phyloP scores from a whole-genome alignment of 2,797 vertebrate species.

The Peromyscus nudipes region DNA sequence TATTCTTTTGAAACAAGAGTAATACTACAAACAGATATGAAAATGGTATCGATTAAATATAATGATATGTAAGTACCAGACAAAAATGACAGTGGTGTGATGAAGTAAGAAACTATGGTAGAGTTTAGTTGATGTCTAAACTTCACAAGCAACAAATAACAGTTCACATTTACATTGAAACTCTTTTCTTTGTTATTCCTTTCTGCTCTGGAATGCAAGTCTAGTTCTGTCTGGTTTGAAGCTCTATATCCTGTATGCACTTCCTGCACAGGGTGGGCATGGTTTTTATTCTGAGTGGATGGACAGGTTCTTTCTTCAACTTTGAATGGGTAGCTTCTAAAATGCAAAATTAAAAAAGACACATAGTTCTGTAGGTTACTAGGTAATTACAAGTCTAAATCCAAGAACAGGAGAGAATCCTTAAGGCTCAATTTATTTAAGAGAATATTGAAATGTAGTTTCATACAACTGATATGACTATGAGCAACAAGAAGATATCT shows the following conservation, averaged over 20 bases:
- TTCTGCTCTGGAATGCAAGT: background rate
- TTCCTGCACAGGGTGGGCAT: background rate
- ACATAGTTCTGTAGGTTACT: background rate
- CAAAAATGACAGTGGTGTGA: background rate
- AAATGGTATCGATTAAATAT: background rate
- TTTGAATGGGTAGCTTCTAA: background rate
- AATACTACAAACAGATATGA: background rate
- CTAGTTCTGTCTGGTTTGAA: background rate
- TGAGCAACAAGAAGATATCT: background rate
- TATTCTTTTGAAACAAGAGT: conserved; percentile 19
- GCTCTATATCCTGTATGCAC: background rate
- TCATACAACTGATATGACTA: background rate
- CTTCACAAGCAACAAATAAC: background rate
- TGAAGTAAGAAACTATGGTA: background rate
- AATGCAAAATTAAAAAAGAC: background rate
- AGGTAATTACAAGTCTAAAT: background rate
- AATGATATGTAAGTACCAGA: background rate
- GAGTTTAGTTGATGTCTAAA: conserved; percentile 2
- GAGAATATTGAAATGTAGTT: background rate
- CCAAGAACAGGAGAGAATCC: background rate
- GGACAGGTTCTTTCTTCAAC: background rate
- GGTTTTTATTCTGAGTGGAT: background rate
- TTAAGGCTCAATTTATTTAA: background rate
- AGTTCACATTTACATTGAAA: background rate
- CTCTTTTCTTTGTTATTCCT: background rate